Percentiles rank a stretch among this genome's conserved stretches.
phyloP scores from a whole-genome alignment of 2,113 vertebrate species.

The Cavia aperea region DNA sequence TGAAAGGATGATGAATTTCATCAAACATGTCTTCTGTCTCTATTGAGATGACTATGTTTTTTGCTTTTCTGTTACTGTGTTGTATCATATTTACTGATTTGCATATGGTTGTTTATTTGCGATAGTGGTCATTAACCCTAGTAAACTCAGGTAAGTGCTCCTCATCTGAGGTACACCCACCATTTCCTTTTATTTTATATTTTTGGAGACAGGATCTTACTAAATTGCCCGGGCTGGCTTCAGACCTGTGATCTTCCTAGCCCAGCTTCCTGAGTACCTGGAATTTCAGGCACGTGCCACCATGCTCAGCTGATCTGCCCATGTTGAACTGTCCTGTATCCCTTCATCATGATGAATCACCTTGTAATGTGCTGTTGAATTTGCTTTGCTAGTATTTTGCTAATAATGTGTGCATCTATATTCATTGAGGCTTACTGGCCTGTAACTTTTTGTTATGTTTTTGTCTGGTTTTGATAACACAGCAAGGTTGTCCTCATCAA shows the following conservation, averaged over 20 bases:
- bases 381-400: background rate
- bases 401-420: background rate
- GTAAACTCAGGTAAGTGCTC: background rate
- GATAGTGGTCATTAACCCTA: background rate
- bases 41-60: background rate
- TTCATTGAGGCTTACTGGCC: background rate
- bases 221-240: background rate
- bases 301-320: background rate
- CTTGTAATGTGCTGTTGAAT: background rate
- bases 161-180: background rate
- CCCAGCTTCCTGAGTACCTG: background rate
- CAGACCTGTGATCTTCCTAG: background rate
- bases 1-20: background rate
- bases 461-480: background rate
- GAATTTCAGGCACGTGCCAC: background rate
- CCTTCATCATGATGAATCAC: background rate
- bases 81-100: background rate
- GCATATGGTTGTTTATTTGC: background rate
- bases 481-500: background rate
- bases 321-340: background rate
- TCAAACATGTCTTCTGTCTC: background rate
- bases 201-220: background rate
- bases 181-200: background rate
- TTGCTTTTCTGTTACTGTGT: background rate
- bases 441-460: background rate